Evolutionary conservation across 1,140 invertebrate species (phyloP), one percentile per base, ranked within the genome.

Genomic region (Drosophila micromelanica): DNA sequence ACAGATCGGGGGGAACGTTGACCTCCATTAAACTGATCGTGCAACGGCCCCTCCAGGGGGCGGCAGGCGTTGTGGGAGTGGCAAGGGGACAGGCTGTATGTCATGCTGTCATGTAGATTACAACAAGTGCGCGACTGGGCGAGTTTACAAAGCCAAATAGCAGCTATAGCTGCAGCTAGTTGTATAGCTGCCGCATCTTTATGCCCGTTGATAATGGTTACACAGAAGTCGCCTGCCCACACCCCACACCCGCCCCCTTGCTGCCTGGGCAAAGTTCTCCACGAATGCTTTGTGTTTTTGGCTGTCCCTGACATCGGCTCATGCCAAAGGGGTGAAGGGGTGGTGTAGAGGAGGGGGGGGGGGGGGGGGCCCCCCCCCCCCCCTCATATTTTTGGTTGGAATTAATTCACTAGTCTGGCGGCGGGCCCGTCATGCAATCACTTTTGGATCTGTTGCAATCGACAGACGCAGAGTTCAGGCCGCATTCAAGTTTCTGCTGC

Each of bases 291-390:
- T 35, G 40, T 40, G 49, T 59, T 73, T 73, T 64, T 57, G 60
- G 38, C 56, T 82, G 70, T 60, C 79, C 74, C 79, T 78, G 79
- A 82, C 72, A 75, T 80, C 62, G 56, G 67, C 43, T 60, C 68
- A 52, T 15, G 49, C 30, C 13, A n/a, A 8, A 8, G 3, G 27
- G 7, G 48, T 5, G 1, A 2, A 17, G 17, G 17, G 17, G 17
- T 17, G 17, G 17, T 17, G 17, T 17, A 2, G 17, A 2, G 17
- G 0, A 8, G 30, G 13, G 9, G 27, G 48, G 7, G 9, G 7
- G 5, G 7, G 12, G 5, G 23, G 12, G 20, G 49, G 17, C 77
- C 48, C 17, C 17, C 17, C n/a, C n/a, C n/a, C n/a, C n/a, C n/a
- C n/a, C n/a, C n/a, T n/a, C n/a, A n/a, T n/a, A n/a, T n/a, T n/a